phyloP scores from a whole-genome alignment of 1,140 invertebrate genomes.

The Hestina assimilis region DNA sequence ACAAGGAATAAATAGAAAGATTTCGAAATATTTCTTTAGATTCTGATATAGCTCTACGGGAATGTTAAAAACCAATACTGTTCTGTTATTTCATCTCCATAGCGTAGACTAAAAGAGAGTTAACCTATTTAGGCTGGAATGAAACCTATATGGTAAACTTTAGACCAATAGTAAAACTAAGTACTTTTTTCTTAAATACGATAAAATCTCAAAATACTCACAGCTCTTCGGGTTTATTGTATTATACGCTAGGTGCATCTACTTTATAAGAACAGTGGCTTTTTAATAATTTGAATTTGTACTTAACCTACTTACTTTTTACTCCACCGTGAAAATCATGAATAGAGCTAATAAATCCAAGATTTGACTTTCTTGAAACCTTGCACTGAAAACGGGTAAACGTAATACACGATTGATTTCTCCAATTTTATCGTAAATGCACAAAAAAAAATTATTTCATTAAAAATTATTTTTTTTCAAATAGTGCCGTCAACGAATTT shows the following conservation, averaged over 20 bases:
- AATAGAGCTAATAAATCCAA: slow-evolving; percentile 48
- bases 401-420: slow-evolving; percentile 20
- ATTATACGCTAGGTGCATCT: slow-evolving; percentile 76
- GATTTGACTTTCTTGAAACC: slow-evolving; percentile 39
- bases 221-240: slow-evolving; percentile 78
- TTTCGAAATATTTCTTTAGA: slow-evolving; percentile 38
- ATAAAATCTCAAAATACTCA: slow-evolving; percentile 79
- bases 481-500: slow-evolving; percentile 37
- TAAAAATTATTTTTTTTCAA: slow-evolving; percentile 16
- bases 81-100: slow-evolving; percentile 51
- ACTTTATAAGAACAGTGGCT: slow-evolving; percentile 77
- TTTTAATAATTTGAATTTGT: slow-evolving; percentile 78
- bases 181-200: slow-evolving; percentile 72
- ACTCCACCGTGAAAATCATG: slow-evolving; percentile 59
- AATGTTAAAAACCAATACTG: slow-evolving; percentile 36
- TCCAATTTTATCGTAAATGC: slow-evolving; percentile 31
- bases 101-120: slow-evolving; percentile 57
- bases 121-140: slow-evolving; percentile 74
- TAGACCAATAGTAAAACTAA: slow-evolving; percentile 72
- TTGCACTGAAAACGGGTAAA: slow-evolving; percentile 36
- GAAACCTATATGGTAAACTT: slow-evolving; percentile 64
- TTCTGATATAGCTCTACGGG: slow-evolving; percentile 42
- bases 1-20: slow-evolving; percentile 26
- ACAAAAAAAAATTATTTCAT: slow-evolving; percentile 30
- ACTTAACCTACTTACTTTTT: slow-evolving; percentile 74